phyloP scores from a whole-genome alignment of 2,888 invertebrate genomes.

The Cryptosula pallasiana region DNA sequence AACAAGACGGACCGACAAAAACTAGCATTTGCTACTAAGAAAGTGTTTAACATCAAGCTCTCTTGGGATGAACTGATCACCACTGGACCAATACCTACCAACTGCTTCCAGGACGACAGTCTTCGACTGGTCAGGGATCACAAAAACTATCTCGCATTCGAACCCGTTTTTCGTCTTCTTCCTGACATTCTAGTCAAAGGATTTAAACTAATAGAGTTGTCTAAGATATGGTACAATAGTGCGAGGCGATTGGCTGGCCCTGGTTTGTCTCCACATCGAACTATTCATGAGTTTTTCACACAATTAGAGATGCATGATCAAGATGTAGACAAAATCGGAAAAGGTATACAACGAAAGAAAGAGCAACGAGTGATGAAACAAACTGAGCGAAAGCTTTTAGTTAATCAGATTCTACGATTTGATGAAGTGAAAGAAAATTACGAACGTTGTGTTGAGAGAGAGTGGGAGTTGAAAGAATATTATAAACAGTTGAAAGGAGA shows the following conservation, averaged over 20 bases:
- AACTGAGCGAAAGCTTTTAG: slow-evolving; percentile 7
- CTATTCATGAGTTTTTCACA: background rate
- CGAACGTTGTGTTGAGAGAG: slow-evolving; percentile 10
- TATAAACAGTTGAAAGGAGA: slow-evolving; percentile 14
- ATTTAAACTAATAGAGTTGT: slow-evolving; percentile 41
- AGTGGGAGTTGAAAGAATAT: slow-evolving; percentile 15
- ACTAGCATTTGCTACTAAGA: slow-evolving; percentile 32
- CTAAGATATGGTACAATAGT: slow-evolving; percentile 36
- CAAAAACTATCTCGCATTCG: slow-evolving; percentile 34
- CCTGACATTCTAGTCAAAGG: slow-evolving; percentile 46
- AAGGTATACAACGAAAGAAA: background rate
- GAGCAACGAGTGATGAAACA: background rate
- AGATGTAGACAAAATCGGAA: background rate
- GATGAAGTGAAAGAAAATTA: slow-evolving; percentile 19
- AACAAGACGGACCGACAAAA: slow-evolving; percentile 27
- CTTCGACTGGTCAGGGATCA: slow-evolving; percentile 38
- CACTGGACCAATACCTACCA: slow-evolving; percentile 34
- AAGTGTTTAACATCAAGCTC: slow-evolving; percentile 34
- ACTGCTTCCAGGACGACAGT: slow-evolving; percentile 42
- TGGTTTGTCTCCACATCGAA: background rate
- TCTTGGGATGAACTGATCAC: slow-evolving; percentile 38
- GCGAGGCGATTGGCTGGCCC: slow-evolving; percentile 3
- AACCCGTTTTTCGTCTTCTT: slow-evolving; percentile 38
- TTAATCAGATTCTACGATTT: slow-evolving; percentile 6
- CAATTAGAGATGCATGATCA: background rate